Evolutionary conservation across 2,113 vertebrate species (phyloP), one percentile per base, ranked within the genome.

Genomic region (Carassius auratus): DNA sequence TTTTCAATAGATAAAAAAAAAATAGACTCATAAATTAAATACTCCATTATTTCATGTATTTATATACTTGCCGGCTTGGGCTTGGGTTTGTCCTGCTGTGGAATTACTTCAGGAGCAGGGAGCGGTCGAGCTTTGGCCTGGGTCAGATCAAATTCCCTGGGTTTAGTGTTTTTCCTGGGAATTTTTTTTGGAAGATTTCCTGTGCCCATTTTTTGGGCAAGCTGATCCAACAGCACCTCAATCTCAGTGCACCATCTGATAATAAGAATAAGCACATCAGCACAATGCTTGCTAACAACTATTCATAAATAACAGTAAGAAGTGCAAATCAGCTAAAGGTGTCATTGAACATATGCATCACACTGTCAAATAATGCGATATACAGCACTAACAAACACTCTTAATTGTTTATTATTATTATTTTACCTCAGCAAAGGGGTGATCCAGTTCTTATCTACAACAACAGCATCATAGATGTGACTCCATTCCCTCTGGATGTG

Each of bases 401-500:
- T 38, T 30, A 33, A 9, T 78, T n/a, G 8, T 71, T 71, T 33
- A 66, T 15, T 12, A 15, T 33, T 4, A 12, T 21, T 74, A 17
- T 90, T 85, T 93, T 86, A 97, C 97, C 95, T 96, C 42, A 96
- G 89, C 86, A 99, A 90, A 23, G 96, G 96, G 0, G 76, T 86
- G 21, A 96, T 96, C 96, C 95, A 97, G 75, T 91, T 94, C 85
- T 95, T 87, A 66, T 93, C 94, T 78, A 98, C 97, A 2, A 96
- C 95, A 19, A 73, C 36, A 0, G 90, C 89, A 83, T 97, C 96
- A 0, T 97, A 98, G 88, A 98, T 80, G 3, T 86, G 91, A 93
- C 94, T 97, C 98, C 97, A 99, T 89, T 97, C 95, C 0, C 95
- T 94, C 91, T 94, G 95, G 90, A 99, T 95, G 96, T 96, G 97